Conservation (phyloP, 2,888 invertebrate genomes). For the Apoda limacodes region DNA sequence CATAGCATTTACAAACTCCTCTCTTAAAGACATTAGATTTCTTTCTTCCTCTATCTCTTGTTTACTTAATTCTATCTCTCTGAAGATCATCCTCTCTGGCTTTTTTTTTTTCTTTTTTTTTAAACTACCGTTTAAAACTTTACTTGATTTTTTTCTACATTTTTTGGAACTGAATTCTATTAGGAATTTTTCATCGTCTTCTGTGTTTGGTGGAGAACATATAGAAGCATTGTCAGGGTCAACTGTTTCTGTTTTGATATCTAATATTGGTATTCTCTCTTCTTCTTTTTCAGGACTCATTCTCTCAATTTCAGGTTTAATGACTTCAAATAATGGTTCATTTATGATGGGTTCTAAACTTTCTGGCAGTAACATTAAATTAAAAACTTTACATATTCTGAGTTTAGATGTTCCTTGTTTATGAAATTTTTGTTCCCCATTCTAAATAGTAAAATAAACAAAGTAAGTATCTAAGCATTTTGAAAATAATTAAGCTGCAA, state of each 20-base stretch:
- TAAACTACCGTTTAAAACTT: conserved; percentile 15
- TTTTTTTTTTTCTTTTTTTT: conserved; percentile 16
- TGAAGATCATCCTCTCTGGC: conserved; percentile 22
- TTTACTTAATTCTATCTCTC: conserved; percentile 31
- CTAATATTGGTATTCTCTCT: conserved; percentile 3
- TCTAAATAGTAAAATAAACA: too few relatives aligned
- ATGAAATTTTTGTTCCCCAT: conserved; percentile 6
- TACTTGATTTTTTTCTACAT: conserved; percentile 19
- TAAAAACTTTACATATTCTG: conserved; percentile 10
- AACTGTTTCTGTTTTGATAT: conserved; percentile 17
- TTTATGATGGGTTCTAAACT: too few relatives aligned
- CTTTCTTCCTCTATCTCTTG: conserved; percentile 41
- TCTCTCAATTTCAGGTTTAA: too few relatives aligned
- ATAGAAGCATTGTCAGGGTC: conserved; percentile 11
- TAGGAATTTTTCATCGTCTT: conserved; percentile 23
- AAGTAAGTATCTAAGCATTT: too few relatives aligned
- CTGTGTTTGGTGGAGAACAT: conserved; percentile 17
- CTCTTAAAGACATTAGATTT: conserved; percentile 23
- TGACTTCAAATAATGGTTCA: too few relatives aligned
- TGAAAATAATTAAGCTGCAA: too few relatives aligned
- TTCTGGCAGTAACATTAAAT: too few relatives aligned
- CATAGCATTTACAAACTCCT: conserved; percentile 49
- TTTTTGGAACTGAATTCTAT: conserved; percentile 21
- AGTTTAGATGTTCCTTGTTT: conserved; percentile 4
- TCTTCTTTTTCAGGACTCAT: conserved; percentile 4